Base-by-base conservation (phyloP, 2,113 vertebrate species). In the Condylura cristata region DNA sequence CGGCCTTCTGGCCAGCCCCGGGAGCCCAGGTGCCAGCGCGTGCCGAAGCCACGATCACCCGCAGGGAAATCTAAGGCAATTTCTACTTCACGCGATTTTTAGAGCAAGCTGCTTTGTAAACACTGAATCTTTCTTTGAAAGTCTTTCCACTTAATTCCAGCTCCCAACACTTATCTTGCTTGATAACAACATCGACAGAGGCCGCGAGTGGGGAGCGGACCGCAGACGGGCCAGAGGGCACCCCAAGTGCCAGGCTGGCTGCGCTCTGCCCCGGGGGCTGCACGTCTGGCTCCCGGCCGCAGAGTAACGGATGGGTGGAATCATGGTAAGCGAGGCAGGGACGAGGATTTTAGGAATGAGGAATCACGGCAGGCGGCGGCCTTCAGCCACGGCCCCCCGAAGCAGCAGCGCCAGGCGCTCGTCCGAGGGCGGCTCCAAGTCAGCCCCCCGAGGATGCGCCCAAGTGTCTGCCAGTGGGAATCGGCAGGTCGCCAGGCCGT, bases 401-500 rank as follows among this genome's bases (percentile, higher is more conserved):
- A 22, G 56, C 46, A 58, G 56, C 16, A 58, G 17, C 6, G 56
- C 3, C 46, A 48, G 53, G 53, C 14, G 6, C 18, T 56, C 14
- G 53, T 46, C 44, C 97, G 95, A n/a, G n/a, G 96, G 87, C 94
- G 92, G 97, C 72, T 98, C 97, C 78, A 98, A 97, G 94, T 97
- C 20, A 95, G 95, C 80, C 96, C 95, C 92, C 80, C 66, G 41
- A 97, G 96, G 95, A 68, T 91, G 89, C 61, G 61, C 80, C 96
- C 95, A 97, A 98, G 95, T 46, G 95, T 65, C 9, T 95, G 87
- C 98, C 98, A 98, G 97, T 97, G 95, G 70, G 95, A 96, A 95
- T 96, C 90, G 90, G 95, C 97, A 95, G 83, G n/a, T n/a, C n/a
- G n/a, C n/a, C n/a, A n/a, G n/a, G n/a, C n/a, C n/a, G n/a, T n/a